A percentile compares a stretch with the other conserved stretches of the same genome.
Conservation (phyloP, 2,888 invertebrate species). For the Ischnus inquisitorius region DNA sequence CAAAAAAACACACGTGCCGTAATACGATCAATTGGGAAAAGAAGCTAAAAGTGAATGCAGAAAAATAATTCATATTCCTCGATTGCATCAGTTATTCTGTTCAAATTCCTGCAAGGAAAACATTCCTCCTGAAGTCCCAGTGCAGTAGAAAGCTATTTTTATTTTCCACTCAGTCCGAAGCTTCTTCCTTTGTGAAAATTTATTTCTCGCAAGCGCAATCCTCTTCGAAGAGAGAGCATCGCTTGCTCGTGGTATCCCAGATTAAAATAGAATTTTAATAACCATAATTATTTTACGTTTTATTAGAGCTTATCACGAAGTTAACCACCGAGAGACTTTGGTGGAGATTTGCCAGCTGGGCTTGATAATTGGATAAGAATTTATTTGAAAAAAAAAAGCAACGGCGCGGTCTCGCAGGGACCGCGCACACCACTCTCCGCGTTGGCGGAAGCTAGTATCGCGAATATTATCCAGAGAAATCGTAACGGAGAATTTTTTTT, state of each 20-base stretch:
- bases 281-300: neutral
- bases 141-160: too few relatives aligned
- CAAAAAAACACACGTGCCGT: neutral
- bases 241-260: too few relatives aligned
- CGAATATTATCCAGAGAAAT: slow-evolving; percentile 3
- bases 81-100: too few relatives aligned
- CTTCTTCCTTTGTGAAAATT: too few relatives aligned
- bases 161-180: too few relatives aligned
- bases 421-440: neutral
- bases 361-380: neutral
- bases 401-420: neutral
- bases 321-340: neutral
- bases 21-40: neutral
- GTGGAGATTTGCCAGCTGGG: neutral
- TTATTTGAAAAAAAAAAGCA: neutral
- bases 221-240: too few relatives aligned
- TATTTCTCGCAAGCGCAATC: too few relatives aligned
- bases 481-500: neutral
- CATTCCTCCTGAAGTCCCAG: too few relatives aligned
- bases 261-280: neutral
- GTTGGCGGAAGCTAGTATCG: neutral
- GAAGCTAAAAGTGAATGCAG: neutral
- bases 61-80: neutral
- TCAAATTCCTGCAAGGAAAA: too few relatives aligned
- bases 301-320: too few relatives aligned